These are phyloP conservation scores for Acheta domesticus DNA, from an alignment of 2,888 invertebrate genomes.

Conservation along the genomic window DNA sequence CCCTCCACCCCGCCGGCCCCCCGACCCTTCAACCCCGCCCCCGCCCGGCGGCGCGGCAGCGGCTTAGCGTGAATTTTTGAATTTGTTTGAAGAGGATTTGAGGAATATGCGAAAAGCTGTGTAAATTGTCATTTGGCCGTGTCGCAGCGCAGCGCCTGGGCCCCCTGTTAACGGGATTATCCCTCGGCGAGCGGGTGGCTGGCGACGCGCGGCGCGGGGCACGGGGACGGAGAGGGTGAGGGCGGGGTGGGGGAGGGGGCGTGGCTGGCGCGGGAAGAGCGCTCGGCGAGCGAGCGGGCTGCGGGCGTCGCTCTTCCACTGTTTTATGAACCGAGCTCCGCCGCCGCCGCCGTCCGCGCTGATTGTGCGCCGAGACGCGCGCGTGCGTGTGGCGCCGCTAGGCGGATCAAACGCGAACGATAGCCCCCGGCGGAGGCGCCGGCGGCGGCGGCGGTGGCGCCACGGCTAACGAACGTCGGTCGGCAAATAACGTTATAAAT, in stretches of 20 bases:
- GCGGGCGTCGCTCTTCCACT: constrained; percentile 5
- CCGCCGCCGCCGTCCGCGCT: background rate
- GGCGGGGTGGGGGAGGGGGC: background rate
- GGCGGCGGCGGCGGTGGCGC: background rate
- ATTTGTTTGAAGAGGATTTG: constrained; percentile 3
- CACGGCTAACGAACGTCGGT: constrained; percentile 8
- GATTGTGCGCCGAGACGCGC: background rate
- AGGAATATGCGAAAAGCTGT: constrained; percentile 18
- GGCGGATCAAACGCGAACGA: background rate
- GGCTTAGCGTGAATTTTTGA: constrained; percentile 11
- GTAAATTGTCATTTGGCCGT: constrained; percentile 18
- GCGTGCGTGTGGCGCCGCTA: background rate
- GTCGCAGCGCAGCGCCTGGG: constrained; percentile 11
- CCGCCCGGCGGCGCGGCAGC: background rate
- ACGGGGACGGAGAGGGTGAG: background rate
- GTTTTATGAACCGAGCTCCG: background rate
- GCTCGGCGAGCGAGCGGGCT: background rate
- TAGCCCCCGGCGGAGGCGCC: background rate
- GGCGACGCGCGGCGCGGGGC: background rate
- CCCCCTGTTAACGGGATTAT: constrained; percentile 12
- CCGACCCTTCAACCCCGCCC: background rate
- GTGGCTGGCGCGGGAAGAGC: background rate
- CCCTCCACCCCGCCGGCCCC: background rate
- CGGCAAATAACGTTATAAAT: constrained; percentile 9
- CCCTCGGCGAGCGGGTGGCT: background rate